Conservation (phyloP, 2,113 vertebrate genomes). For the Oncorhynchus masou region DNA sequence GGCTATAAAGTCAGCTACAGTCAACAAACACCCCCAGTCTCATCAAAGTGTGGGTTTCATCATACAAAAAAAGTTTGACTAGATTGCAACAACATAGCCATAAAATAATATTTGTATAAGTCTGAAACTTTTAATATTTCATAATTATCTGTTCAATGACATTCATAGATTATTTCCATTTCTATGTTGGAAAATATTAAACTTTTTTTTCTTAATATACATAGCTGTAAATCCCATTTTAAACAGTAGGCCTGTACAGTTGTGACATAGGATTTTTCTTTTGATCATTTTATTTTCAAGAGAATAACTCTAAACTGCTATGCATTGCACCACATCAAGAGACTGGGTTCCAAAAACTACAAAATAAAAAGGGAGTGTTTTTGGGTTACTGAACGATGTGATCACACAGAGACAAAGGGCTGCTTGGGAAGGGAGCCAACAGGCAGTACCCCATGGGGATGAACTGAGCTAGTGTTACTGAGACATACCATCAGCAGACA, state of each 20-base stretch:
- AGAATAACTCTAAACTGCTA: conserved; percentile 55
- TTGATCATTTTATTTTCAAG: conserved; percentile 58
- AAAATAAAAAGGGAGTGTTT: conserved; percentile 50
- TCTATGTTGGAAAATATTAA: no score
- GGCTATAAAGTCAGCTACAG: conserved; percentile 9
- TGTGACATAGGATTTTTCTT: conserved; percentile 40
- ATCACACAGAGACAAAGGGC: conserved; percentile 57
- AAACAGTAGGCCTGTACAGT: conserved; percentile 22
- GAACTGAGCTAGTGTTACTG: conserved; percentile 58
- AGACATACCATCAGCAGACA: conserved; percentile 70
- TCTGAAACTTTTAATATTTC: no score
- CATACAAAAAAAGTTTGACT: no score
- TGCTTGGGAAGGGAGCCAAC: conserved; percentile 42
- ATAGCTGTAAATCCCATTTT: no score
- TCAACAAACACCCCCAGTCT: conserved; percentile 23
- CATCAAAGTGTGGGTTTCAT: not conserved
- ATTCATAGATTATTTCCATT: no score
- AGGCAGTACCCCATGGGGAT: conserved; percentile 41
- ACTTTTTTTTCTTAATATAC: no score
- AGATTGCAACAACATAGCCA: no score
- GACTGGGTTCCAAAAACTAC: not conserved
- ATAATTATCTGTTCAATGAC: no score
- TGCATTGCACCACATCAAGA: conserved; percentile 72
- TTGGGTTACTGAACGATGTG: conserved; percentile 73
- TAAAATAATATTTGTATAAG: not conserved